Evolutionary conservation across 2,888 invertebrate species (phyloP).

Genomic region (Acanthosepion pharaonis): DNA sequence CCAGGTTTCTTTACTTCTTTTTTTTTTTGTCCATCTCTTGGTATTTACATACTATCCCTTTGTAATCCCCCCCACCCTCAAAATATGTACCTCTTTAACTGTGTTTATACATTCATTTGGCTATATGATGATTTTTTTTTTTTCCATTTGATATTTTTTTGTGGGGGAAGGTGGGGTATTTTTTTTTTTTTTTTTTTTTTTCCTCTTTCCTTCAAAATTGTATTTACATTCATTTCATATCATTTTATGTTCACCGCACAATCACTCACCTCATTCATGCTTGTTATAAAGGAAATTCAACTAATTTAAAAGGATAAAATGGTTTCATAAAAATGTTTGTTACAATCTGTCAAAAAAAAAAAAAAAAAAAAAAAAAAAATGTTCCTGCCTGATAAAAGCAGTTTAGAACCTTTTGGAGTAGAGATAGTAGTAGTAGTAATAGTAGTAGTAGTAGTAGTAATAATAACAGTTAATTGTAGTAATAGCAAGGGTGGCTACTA

Average conservation of each 20-base stretch:
- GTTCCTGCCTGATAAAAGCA: neutral
- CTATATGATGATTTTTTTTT: neutral
- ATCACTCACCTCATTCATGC: neutral
- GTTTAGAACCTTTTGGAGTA: neutral
- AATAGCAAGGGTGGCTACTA: neutral
- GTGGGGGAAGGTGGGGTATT: no score
- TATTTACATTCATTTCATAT: neutral
- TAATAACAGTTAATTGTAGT: slow-evolving; percentile 17
- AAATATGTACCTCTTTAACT: slow-evolving; percentile 20
- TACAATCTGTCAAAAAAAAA: neutral
- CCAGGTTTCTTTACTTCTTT: neutral
- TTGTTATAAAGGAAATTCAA: slow-evolving; percentile 13
- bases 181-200: neutral
- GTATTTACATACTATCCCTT: neutral
- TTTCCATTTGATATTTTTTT: neutral
- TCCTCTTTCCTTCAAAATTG: neutral
- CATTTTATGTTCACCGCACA: neutral
- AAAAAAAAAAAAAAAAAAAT: neutral
- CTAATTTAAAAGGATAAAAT: slow-evolving; percentile 9
- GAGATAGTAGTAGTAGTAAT: slow-evolving; percentile 37
- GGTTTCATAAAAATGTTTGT: slow-evolving; percentile 33
- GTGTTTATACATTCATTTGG: neutral
- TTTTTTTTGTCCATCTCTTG: neutral
- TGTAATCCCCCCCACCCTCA: neutral
- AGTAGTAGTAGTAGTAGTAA: slow-evolving; percentile 8